Evolutionary conservation across 2,888 invertebrate genomes (phyloP), one percentile per base, ranked within the genome.

Genomic region (Mythimna impura): DNA sequence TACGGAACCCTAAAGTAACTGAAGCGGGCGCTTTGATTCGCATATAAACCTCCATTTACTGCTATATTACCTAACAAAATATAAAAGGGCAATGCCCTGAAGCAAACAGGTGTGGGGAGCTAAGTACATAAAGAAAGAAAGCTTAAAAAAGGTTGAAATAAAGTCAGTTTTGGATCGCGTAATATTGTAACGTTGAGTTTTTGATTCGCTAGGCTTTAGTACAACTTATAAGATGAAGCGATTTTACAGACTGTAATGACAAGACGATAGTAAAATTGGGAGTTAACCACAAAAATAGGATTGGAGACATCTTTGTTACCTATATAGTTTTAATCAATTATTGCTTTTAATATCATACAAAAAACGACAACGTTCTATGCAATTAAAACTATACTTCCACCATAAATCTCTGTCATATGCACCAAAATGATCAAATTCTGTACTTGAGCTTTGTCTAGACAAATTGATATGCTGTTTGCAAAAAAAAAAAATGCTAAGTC

Each of bases 51-150:
- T 88, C 89, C 86, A 90, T 92, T 91, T 91, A 89, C 89, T 82
- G 89, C 88, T 89, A 87, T 91, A 90, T 91, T 91, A 88, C 90
- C 90, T 91, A 90, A 90, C 86, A 89, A 91, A 92, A 92, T 91
- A 93, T 89, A 91, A 93, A 94, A 92, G 91, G 90, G 90, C 91
- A 90, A 91, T 93, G 93, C 94, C 95, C 94, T 74, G 89, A 83
- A 92, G 95, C 95, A 85, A 94, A 93, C 95, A 95, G 95, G 95
- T 95, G 95, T 92, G 91, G 92, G 92, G 92, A 91, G 91, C 91
- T 94, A 92, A 95, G 92, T 91, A 93, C 91, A 93, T 92, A 95
- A 94, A 94, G 92, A 90, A 94, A 93, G 91, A 93, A 93, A 93
- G 92, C 92, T 93, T 93, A 90, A 94, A 95, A 95, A 95, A 91